Evolutionary conservation across 2,113 vertebrate genomes (phyloP), one percentile per base, ranked within the genome.

Genomic region (Neofelis nebulosa): DNA sequence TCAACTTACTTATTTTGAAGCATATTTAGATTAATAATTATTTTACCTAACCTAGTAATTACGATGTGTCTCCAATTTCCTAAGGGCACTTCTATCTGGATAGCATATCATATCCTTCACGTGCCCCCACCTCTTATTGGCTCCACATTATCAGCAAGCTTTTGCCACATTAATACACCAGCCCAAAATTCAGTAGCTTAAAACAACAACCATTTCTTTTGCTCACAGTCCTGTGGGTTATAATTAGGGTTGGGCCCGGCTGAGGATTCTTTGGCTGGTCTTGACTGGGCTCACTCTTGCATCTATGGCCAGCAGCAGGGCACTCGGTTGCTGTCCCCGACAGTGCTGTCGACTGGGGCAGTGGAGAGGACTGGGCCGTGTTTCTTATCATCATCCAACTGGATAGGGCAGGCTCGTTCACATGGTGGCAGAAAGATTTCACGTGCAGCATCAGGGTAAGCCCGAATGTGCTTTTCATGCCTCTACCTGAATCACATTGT

Each of bases 1-100:
- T 18, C 57, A 15, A 74, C n/a, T 88, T 92, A 68, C 36, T 93
- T 92, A 85, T 95, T 93, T 38, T 93, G 66, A 91, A 81, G 68
- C 3, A 55, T 48, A 41, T 48, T 41, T 86, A 93, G 55, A 48
- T 19, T 36, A 94, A 38, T 76, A 96, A 82, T 71, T 48, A 71
- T 82, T 78, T 81, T 92, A 74, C 29, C 48, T 66, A 41, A 52
- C 63, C 41, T 80, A 69, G 33, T 81, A 91, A 55, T 82, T 85
- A 45, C 21, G 29, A 41, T 41, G 33, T 15, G 14, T 73, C 33
- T 93, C 45, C 14, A 86, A 36, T 93, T 71, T 90, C 3, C 15
- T 21, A 71, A 86, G 27, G 13, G 21, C 2, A 36, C 5, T 13
- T 55, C 52, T 55, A 80, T 50, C 33, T 61, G 78, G 87, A 79